Evolutionary conservation across 1,140 invertebrate species (phyloP).

Genomic region (Cecropterus lyciades): DNA sequence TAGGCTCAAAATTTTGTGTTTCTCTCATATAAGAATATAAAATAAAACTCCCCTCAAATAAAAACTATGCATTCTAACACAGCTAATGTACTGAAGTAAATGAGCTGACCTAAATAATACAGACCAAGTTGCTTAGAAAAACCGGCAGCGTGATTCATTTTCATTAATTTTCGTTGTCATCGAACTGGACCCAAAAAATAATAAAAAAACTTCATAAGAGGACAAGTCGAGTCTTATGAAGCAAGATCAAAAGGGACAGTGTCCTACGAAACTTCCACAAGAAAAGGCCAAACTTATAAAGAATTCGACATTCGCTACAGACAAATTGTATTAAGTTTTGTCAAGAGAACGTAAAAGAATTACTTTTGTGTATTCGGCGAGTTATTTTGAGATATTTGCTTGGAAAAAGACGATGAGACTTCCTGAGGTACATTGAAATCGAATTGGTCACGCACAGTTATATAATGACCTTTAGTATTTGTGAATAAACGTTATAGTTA

Average conservation of each 20-base stretch:
- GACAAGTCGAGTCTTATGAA: conserved; percentile 18
- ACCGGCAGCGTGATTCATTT: not conserved
- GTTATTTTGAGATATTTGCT: conserved; percentile 6
- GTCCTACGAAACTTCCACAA: conserved; percentile 43
- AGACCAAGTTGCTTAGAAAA: too few relatives aligned
- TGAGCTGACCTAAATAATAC: too few relatives aligned
- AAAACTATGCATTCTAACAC: too few relatives aligned
- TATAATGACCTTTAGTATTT: too few relatives aligned
- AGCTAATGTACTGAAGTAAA: too few relatives aligned
- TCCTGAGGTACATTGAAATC: not conserved
- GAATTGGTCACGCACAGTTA: too few relatives aligned
- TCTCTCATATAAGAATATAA: too few relatives aligned
- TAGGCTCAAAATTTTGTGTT: too few relatives aligned
- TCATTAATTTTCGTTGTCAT: not conserved
- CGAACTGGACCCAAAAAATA: conserved; percentile 30
- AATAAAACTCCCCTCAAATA: too few relatives aligned
- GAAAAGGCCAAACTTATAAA: conserved; percentile 44
- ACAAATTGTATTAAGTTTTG: conserved; percentile 52
- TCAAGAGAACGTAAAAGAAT: conserved; percentile 15
- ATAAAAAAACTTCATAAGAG: conserved; percentile 41
- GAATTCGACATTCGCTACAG: conserved; percentile 44
- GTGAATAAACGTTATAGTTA: too few relatives aligned
- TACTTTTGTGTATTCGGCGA: conserved; percentile 3
- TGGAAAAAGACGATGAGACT: not conserved
- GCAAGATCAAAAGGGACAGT: conserved; percentile 46